Conservation (phyloP, 2,113 vertebrate species). For the Hepsetus odoe region DNA sequence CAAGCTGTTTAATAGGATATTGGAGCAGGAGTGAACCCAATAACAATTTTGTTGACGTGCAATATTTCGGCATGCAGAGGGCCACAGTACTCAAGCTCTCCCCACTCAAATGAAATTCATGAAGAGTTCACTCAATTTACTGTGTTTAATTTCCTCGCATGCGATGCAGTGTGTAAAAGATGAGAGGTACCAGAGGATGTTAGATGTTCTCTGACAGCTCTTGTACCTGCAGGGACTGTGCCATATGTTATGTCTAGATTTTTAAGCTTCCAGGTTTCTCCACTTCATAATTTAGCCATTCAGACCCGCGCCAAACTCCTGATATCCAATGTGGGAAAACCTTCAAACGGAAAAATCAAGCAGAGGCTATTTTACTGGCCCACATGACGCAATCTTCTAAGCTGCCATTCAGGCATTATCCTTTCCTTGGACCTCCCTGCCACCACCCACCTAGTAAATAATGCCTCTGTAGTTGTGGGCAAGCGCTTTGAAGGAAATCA, state of each 20-base stretch:
- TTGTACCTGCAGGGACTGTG: neutral
- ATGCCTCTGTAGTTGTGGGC: neutral
- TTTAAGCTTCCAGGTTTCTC: neutral
- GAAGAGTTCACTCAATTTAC: conserved; percentile 26
- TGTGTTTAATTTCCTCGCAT: conserved; percentile 3
- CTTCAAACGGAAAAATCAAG: neutral
- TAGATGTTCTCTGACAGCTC: neutral
- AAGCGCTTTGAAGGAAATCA: conserved; percentile 15
- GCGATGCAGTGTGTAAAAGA: neutral
- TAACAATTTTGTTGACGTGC: conserved; percentile 8
- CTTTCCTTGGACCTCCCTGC: conserved; percentile 1
- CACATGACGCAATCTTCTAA: neutral
- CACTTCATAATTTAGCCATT: neutral
- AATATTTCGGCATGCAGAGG: conserved; percentile 27
- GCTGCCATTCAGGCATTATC: conserved; percentile 4
- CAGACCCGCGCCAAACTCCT: neutral
- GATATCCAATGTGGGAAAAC: neutral
- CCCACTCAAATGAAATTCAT: conserved; percentile 36
- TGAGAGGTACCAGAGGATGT: conserved; percentile 1
- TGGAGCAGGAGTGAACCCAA: conserved; percentile 21
- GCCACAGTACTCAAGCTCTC: conserved; percentile 11
- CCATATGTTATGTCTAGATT: neutral
- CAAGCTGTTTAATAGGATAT: neutral
- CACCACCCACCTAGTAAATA: neutral
- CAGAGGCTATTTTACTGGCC: conserved; percentile 8